Evolutionary conservation across 1,140 invertebrate genomes (phyloP), one percentile per base, ranked within the genome.

Genomic region (Solen grandis): DNA sequence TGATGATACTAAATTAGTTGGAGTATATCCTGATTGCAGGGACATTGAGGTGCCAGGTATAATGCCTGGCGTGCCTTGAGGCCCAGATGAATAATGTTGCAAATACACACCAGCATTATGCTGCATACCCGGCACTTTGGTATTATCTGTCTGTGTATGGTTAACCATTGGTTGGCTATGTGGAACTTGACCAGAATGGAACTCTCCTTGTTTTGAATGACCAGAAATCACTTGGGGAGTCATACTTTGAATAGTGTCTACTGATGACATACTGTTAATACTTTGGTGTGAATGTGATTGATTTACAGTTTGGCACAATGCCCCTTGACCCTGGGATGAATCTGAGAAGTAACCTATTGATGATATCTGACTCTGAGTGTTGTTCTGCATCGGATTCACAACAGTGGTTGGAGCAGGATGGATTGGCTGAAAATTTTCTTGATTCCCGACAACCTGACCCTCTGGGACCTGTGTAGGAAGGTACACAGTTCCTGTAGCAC

Each of bases 271-370:
- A 59, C 33, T 54, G 59, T 33, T 78, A 78, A 78, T 78, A 78
- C 75, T 78, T 78, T 78, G 75, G 52, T 78, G 63, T 66, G 75
- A 78, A 59, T 68, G 75, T 69, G 75, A 78, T 54, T 73, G 55
- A 38, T 60, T 73, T 59, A 73, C 29, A 38, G 57, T 73, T 78
- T 78, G 75, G 75, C 63, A 68, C 33, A 62, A 68, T 50, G 25
- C 25, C 13, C 19, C 25, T 29, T 54, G 52, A 16, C 62, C 74
- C 22, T 31, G 33, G 33, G 62, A 50, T 29, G 50, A 35, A 69
- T 78, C 75, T 38, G 25, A 38, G 0, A 29, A 16, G 31, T 36
- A 78, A 35, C 29, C 65, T 69, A 41, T 29, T 29, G 63, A 57
- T 22, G 74, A 33, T 13, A 55, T 55, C 60, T 78, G 75, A 69